Base-by-base conservation (phyloP, 2,797 vertebrate genomes). In the Odontamblyopus rebecca region DNA sequence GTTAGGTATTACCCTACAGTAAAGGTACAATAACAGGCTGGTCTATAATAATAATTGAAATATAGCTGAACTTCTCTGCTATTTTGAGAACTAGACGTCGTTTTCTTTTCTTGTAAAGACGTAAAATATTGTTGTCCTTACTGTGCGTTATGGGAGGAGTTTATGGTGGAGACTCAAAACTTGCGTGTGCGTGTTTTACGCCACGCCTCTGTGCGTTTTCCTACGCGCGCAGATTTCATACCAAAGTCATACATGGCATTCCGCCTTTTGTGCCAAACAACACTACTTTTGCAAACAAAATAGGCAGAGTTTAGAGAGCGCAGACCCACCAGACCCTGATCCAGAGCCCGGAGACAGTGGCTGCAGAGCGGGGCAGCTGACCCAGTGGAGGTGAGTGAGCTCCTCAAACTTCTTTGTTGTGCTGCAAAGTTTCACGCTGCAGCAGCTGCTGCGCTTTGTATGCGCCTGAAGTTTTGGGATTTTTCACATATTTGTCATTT, bases 231-330 rank as follows among this genome's bases (percentile, higher is more conserved):
- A 92, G 89, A 90, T 89, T 91, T 90, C 92, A 92, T 91, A 88
- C 90, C 91, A 90, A 93, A 93, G 88, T 91, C 92, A 92, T 92
- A 89, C 88, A 89, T 93, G 81, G 86, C 91, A 93, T 93, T 92
- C 92, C 91, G 89, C 82, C 81, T 88, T 88, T 88, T 86, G 83
- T 91, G 88, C 89, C 88, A 91, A 91, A 92, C 82, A 68, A 59
- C 26, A 18, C 77, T 81, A 84, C 76, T 85, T 85, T 78, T 16
- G 2, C 50, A 48, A 35, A 67, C 75, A 74, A 84, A 89, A 81
- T 66, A 82, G 67, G 12, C 67, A 13, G 56, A 26, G 61, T 44
- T n/a, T 32, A 1, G 11, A 7, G 26, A 61, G 44, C 44, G 23
- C 13, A 16, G 72, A 35, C 2, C 18, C 66, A 1, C 3, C 9